A percentile compares a stretch with the other conserved stretches of the same genome.
Conservation (phyloP, 37 sponge, comb jelly and placozoan species). For the Theonella swinhoei region DNA sequence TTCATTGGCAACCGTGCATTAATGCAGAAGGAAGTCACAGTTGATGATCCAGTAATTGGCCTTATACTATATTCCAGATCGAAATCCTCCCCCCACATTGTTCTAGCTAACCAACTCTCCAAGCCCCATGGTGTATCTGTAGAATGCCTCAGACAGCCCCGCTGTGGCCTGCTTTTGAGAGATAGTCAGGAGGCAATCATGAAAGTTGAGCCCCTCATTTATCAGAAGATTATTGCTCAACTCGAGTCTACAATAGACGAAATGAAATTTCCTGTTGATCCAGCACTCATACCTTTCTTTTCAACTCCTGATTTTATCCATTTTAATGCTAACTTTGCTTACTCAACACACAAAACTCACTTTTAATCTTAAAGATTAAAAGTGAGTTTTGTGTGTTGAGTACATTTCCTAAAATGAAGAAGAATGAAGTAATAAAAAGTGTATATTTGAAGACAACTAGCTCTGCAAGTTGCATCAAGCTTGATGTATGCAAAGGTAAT, state of each 20-base stretch:
- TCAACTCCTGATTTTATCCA: slow-evolving; percentile 24
- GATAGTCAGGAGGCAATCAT: slow-evolving; percentile 24
- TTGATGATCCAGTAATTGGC: slow-evolving; percentile 40
- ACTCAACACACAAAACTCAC: slow-evolving; percentile 23
- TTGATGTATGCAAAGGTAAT: slow-evolving; percentile 55
- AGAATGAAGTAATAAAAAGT: slow-evolving; percentile 17
- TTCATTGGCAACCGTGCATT: slow-evolving; percentile 20
- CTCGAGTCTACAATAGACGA: slow-evolving; percentile 22
- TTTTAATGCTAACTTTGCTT: slow-evolving; percentile 26
- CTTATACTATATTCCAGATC: slow-evolving; percentile 8
- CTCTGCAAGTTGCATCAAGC: slow-evolving; percentile 21
- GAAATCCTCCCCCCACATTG: background rate
- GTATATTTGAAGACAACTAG: background rate
- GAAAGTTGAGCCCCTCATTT: slow-evolving; percentile 21
- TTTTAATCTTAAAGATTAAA: slow-evolving; percentile 36
- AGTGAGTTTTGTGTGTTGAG: slow-evolving; percentile 24
- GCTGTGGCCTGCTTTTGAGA: slow-evolving; percentile 18
- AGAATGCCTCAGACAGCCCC: slow-evolving; percentile 15
- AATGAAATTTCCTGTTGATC: background rate
- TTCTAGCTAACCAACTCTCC: slow-evolving; percentile 15
- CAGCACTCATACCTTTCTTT: background rate
- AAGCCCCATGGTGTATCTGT: slow-evolving; percentile 20
- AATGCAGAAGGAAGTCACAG: slow-evolving; percentile 7
- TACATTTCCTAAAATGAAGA: slow-evolving; percentile 1
- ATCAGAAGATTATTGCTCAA: background rate